Evolutionary conservation across 2,113 vertebrate species (phyloP), one percentile per base, ranked within the genome.

Genomic region (Thermophis baileyi): DNA sequence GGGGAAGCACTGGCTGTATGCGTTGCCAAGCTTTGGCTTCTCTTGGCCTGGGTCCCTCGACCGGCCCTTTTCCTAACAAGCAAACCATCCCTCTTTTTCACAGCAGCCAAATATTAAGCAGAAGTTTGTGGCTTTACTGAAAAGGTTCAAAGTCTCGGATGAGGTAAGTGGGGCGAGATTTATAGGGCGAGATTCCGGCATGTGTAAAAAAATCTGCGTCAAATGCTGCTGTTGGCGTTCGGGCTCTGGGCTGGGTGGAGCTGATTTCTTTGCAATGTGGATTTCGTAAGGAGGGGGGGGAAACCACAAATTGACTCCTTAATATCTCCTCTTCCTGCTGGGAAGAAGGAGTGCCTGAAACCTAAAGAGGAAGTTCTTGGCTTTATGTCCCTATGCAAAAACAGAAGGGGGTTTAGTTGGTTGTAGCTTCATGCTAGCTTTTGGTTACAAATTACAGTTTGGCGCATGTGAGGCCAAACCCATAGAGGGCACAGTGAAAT

Each of bases 101-200:
- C 97, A 98, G 98, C 98, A 98, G 97, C 98, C 98, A 51, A 98
- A 98, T 94, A 98, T 98, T 96, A 98, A 98, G 92, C 98, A 98
- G 97, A 98, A 98, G 95, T 98, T 98, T 91, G 98, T 98, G 95
- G 98, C 98, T 60, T 96, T 98, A 51, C 95, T 98, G 92, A 98
- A 97, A 93, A 97, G 97, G 90, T 98, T 98, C 93, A 98, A 98
- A 95, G 98, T 98, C 44, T 98, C 98, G 0, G 98, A 98, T 9
- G 98, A 98, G 98, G 98, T 98, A 97, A 6, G 95, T 46, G 3
- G 14, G 16, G 49, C 18, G 22, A 14, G 1, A 3, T n/a, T 46
- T 81, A 30, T 50, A 30, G 1, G 16, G 30, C 30, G 25, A 2
- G 16, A 4, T 87, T 20, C 25, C 20, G 1, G 30, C 10, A 1